phyloP scores from a whole-genome alignment of 2,113 vertebrate species.

The Raja brachyura region DNA sequence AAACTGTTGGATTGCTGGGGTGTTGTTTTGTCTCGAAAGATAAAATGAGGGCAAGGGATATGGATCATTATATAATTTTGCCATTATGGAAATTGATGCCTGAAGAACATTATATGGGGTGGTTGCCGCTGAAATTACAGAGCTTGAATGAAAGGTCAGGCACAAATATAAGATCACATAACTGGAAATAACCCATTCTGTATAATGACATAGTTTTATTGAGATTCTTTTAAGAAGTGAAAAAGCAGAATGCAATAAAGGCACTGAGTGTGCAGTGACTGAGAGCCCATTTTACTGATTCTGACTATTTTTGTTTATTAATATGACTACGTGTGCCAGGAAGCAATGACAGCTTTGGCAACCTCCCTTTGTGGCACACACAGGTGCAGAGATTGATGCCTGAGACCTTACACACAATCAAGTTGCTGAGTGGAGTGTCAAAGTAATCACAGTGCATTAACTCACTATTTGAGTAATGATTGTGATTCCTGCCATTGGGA shows the following conservation, averaged over 20 bases:
- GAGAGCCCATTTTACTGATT: neutral
- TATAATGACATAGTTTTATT: neutral
- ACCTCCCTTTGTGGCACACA: neutral
- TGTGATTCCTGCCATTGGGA: conserved; percentile 17
- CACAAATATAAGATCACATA: neutral
- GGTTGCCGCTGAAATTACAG: neutral
- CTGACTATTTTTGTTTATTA: neutral
- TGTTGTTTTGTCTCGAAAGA: neutral
- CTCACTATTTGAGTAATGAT: neutral
- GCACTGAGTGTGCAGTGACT: neutral
- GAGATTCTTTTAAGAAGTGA: neutral
- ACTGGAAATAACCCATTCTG: neutral
- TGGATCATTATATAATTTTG: neutral
- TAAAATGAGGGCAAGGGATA: neutral
- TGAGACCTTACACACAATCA: neutral
- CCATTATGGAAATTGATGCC: neutral
- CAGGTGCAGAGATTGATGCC: neutral
- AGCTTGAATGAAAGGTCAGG: neutral
- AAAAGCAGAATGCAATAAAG: neutral
- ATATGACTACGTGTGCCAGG: neutral
- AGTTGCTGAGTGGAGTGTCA: neutral
- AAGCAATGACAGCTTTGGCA: neutral
- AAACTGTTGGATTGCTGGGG: neutral
- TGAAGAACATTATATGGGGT: neutral
- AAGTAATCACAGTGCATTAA: conserved; percentile 2